phyloP scores from a whole-genome alignment of 2,888 invertebrate species.

The Papilio protenor region DNA sequence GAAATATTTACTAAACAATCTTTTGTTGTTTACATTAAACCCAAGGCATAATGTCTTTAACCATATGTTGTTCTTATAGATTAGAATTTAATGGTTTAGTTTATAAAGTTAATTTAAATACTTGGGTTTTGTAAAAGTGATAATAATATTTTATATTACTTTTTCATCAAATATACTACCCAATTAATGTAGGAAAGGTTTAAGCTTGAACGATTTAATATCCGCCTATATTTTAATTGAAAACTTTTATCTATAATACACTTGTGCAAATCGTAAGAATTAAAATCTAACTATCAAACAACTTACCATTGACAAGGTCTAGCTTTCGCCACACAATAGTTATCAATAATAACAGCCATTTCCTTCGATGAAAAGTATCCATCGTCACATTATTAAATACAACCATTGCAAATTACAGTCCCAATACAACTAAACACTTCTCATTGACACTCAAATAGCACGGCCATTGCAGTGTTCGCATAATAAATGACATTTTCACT shows the following conservation, averaged over 20 bases:
- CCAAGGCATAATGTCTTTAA: background rate
- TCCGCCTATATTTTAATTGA: background rate
- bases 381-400: conserved; percentile 65
- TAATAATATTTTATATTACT: background rate
- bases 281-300: background rate
- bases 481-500: conserved; percentile 66
- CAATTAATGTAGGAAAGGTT: background rate
- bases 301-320: conserved; percentile 70
- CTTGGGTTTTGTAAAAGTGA: background rate
- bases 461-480: conserved; percentile 69
- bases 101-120: background rate
- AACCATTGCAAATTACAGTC: conserved; percentile 68
- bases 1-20: background rate
- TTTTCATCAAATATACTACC: background rate
- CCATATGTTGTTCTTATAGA: background rate
- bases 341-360: conserved; percentile 69
- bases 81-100: background rate
- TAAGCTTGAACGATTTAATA: background rate
- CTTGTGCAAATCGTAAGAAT: conserved; percentile 15
- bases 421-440: conserved; percentile 65
- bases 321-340: conserved; percentile 63
- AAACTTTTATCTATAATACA: background rate
- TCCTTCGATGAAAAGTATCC: conserved; percentile 66
- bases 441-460: conserved; percentile 67
- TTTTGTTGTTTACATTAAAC: background rate